Conservation (phyloP, 2,888 invertebrate species). For the Azorinus chamasolen region DNA sequence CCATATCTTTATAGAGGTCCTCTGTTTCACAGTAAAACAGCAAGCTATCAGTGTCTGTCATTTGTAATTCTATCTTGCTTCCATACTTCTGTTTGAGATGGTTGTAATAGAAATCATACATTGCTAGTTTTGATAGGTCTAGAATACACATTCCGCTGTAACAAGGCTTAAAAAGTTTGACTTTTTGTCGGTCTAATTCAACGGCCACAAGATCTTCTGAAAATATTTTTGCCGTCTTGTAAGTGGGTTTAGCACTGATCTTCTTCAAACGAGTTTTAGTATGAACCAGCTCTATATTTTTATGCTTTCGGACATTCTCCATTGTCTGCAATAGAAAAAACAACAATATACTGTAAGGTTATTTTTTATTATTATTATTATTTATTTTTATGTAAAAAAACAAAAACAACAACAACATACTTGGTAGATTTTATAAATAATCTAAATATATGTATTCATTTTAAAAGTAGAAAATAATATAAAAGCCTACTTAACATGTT, state of each 20-base stretch:
- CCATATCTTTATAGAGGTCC: slow-evolving; percentile 27
- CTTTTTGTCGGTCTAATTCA: slow-evolving; percentile 26
- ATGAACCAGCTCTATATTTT: slow-evolving; percentile 40
- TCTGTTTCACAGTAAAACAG: slow-evolving; percentile 20
- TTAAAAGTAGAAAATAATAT: background rate
- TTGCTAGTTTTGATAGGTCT: slow-evolving; percentile 84
- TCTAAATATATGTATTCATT: background rate
- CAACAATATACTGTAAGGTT: too few species aligned
- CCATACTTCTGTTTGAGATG: slow-evolving; percentile 75
- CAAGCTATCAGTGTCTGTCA: slow-evolving; percentile 9
- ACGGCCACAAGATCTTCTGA: slow-evolving; percentile 38
- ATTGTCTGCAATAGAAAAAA: slow-evolving; percentile 28
- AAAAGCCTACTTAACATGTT: too few species aligned
- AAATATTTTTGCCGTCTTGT: slow-evolving; percentile 32
- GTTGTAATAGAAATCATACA: slow-evolving; percentile 84
- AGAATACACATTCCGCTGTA: slow-evolving; percentile 65
- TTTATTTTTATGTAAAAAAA: slow-evolving; percentile 5
- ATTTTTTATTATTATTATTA: too few species aligned
- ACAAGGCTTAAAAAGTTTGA: slow-evolving; percentile 36
- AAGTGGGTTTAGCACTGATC: slow-evolving; percentile 35
- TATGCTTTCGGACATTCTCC: slow-evolving; percentile 47
- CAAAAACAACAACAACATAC: background rate
- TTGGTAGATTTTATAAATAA: background rate
- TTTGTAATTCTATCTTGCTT: slow-evolving; percentile 1
- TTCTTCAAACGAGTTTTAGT: slow-evolving; percentile 32